These are phyloP conservation scores for Carlito syrichta DNA, from an alignment of 2,113 vertebrate genomes.

Conservation along the genomic window DNA sequence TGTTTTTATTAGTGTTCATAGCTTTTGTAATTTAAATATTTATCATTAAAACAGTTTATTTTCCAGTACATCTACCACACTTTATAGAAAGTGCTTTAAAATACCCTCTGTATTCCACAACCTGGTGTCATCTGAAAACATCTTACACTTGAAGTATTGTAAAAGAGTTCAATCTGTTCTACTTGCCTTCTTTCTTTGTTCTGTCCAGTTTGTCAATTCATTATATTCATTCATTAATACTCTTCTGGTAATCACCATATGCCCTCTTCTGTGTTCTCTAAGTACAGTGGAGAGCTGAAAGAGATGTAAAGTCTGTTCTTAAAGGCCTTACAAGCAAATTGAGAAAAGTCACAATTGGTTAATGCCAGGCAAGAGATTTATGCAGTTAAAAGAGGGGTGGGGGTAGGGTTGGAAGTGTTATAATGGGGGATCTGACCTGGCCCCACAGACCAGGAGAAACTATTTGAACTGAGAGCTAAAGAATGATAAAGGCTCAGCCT, in stretches of 20 bases:
- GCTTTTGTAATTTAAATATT: slow-evolving; percentile 21
- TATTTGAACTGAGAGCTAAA: background rate
- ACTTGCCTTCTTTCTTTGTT: background rate
- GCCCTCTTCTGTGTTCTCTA: background rate
- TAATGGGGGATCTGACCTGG: background rate
- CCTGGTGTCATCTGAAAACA: background rate
- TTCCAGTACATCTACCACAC: background rate
- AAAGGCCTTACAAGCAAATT: background rate
- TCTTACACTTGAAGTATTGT: background rate
- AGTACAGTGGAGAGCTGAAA: background rate
- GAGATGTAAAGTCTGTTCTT: background rate
- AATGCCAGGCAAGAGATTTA: background rate
- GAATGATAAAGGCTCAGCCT: no score
- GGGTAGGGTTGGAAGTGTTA: no score
- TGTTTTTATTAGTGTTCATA: slow-evolving; percentile 26
- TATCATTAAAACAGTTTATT: background rate
- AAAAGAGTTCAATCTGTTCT: background rate
- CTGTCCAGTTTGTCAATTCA: background rate
- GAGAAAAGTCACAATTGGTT: background rate
- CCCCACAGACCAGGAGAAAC: background rate
- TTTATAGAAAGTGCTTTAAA: background rate
- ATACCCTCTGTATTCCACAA: no score
- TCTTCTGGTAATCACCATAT: background rate
- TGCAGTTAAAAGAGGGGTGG: background rate
- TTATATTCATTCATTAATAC: background rate